A percentile compares a stretch with the other conserved stretches of the same genome.
These are phyloP conservation scores for Eurystomus glaucurus DNA, from an alignment of 2,797 vertebrate genomes.

Conservation along the genomic window DNA sequence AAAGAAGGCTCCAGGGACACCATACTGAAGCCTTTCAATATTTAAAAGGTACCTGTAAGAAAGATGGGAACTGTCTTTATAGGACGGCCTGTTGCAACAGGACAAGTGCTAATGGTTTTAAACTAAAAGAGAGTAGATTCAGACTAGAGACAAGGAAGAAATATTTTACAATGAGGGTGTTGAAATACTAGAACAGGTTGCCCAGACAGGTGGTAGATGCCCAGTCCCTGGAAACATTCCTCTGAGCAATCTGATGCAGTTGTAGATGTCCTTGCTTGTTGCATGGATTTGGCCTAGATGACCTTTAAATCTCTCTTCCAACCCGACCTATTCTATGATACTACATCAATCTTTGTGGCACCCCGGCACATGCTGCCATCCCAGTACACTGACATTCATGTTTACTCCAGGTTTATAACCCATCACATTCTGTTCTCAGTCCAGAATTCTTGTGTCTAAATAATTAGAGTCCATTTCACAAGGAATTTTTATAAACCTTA, in stretches of 20 bases:
- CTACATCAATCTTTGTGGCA: not conserved
- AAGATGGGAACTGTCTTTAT: too few relatives aligned
- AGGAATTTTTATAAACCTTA: not conserved
- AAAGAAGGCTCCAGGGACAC: too few relatives aligned
- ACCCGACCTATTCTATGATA: not conserved
- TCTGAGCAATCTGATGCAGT: not conserved
- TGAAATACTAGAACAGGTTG: not conserved
- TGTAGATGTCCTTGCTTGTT: not conserved
- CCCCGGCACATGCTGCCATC: too few relatives aligned
- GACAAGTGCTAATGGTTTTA: too few relatives aligned
- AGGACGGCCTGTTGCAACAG: too few relatives aligned
- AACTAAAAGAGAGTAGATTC: too few relatives aligned
- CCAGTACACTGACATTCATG: not conserved
- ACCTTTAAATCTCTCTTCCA: not conserved
- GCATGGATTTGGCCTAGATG: not conserved
- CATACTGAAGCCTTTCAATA: not conserved
- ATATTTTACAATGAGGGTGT: too few relatives aligned
- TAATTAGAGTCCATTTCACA: not conserved
- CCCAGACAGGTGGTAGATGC: not conserved
- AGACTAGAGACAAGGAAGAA: too few relatives aligned
- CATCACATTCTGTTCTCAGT: not conserved
- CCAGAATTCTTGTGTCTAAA: not conserved
- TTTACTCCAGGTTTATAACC: not conserved
- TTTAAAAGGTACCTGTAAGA: too few relatives aligned
- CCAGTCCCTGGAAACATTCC: not conserved